These are phyloP conservation scores for Sphaerophoria taeniata DNA, from an alignment of 2,888 invertebrate species.

Conservation along the genomic window DNA sequence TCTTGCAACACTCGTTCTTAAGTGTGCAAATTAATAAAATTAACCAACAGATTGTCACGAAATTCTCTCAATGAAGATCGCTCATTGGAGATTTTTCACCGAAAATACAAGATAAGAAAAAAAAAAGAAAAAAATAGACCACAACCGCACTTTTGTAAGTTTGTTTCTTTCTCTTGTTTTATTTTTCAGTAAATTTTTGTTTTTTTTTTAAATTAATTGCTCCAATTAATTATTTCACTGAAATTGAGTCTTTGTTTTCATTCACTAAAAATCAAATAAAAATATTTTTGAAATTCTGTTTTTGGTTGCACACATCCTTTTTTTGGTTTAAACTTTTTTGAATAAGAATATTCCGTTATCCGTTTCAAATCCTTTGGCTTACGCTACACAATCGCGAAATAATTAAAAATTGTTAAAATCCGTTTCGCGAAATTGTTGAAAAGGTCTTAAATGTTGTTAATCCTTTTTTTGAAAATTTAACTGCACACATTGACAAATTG, in stretches of 20 bases:
- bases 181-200: conserved; percentile 35
- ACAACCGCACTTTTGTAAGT: conserved; percentile 51
- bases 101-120: conserved; percentile 44
- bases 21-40: conserved; percentile 46
- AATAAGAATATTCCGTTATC: conserved; percentile 18
- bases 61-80: conserved; percentile 45
- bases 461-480: conserved; percentile 45
- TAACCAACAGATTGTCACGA: conserved; percentile 47
- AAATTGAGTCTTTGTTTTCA: conserved; percentile 8
- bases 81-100: conserved; percentile 56
- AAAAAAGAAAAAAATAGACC: conserved; percentile 58
- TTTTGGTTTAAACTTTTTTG: conserved; percentile 7
- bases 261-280: conserved; percentile 53
- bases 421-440: conserved; percentile 31
- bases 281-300: conserved; percentile 46
- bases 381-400: conserved; percentile 2
- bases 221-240: conserved; percentile 66
- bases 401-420: conserved; percentile 25
- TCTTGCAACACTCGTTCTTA: conserved; percentile 58
- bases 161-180: conserved; percentile 30
- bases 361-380: conserved; percentile 40
- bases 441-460: conserved; percentile 16
- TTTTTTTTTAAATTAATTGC: conserved; percentile 63
- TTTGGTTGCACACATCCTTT: conserved; percentile 59
- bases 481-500: conserved; percentile 49